Evolutionary conservation across 2,797 vertebrate genomes (phyloP).

Genomic region (Falco concolor): DNA sequence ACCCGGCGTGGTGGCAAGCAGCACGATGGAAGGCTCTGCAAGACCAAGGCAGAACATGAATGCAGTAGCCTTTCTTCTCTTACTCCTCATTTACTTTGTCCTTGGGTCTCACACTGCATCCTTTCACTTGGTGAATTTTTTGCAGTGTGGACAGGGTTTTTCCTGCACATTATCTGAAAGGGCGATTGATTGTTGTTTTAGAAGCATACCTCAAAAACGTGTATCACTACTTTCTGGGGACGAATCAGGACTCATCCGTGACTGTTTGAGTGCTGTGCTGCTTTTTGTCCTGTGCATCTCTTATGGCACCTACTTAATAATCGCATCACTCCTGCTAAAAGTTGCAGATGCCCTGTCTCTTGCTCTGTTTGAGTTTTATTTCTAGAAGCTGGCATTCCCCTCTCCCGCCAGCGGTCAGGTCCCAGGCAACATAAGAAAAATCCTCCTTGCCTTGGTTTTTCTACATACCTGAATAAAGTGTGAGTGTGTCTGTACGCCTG

Average conservation of each 20-base stretch:
- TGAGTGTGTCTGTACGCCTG: background rate
- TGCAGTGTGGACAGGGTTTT: background rate
- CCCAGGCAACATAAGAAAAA: background rate
- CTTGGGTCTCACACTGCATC: background rate
- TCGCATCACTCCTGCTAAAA: background rate
- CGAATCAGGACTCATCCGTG: background rate
- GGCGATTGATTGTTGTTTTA: background rate
- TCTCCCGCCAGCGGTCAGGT: background rate
- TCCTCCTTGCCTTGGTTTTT: background rate
- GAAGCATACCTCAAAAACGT: background rate
- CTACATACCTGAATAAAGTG: background rate
- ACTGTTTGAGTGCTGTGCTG: background rate
- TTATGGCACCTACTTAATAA: background rate
- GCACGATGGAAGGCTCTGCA: background rate
- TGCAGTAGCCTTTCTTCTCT: background rate
- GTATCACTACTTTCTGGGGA: background rate
- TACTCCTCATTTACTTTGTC: background rate
- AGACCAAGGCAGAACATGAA: background rate
- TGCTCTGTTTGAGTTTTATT: background rate
- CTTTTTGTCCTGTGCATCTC: background rate
- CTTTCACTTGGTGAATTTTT: background rate
- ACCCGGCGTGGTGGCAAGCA: background rate
- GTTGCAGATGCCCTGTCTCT: background rate
- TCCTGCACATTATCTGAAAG: background rate
- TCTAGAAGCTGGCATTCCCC: background rate